A percentile compares a stretch with the other conserved stretches of the same genome.
Conservation (phyloP, 2,888 invertebrate species). For the Steinernema hermaphroditum region DNA sequence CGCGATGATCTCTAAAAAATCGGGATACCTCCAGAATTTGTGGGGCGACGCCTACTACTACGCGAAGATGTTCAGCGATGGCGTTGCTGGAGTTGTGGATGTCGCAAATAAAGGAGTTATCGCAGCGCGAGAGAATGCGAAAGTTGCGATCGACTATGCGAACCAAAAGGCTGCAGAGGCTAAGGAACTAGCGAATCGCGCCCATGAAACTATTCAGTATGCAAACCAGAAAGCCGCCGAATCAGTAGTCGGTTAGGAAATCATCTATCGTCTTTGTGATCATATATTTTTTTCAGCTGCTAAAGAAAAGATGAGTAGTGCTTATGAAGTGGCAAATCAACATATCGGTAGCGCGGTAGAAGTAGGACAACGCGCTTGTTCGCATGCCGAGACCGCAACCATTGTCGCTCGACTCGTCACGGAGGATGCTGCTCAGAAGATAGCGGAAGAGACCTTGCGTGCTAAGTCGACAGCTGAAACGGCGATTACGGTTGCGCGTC, state of each 20-base stretch:
- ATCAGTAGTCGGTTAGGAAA: not conserved
- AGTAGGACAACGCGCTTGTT: not conserved
- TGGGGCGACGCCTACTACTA: conserved; percentile 34
- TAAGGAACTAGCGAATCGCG: not conserved
- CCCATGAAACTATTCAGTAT: not conserved
- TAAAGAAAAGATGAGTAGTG: not conserved
- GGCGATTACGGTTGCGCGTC: not conserved
- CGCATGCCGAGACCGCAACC: not conserved
- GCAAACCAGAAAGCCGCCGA: not conserved
- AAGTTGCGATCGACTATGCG: not conserved
- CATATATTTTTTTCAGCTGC: not conserved
- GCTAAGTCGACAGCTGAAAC: not conserved
- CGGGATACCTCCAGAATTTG: conserved; percentile 34
- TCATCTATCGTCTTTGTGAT: not conserved
- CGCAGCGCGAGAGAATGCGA: not conserved
- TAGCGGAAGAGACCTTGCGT: not conserved
- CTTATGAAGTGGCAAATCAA: not conserved
- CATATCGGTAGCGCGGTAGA: not conserved
- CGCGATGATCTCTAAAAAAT: conserved; percentile 35
- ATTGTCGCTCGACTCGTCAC: not conserved
- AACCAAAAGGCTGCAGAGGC: not conserved
- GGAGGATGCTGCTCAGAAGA: not conserved
- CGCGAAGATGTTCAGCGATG: not conserved
- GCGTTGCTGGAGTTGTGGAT: not conserved
- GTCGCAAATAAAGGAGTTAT: not conserved